phyloP scores from a whole-genome alignment of 2,888 invertebrate genomes.

The Nomada fabriciana region DNA sequence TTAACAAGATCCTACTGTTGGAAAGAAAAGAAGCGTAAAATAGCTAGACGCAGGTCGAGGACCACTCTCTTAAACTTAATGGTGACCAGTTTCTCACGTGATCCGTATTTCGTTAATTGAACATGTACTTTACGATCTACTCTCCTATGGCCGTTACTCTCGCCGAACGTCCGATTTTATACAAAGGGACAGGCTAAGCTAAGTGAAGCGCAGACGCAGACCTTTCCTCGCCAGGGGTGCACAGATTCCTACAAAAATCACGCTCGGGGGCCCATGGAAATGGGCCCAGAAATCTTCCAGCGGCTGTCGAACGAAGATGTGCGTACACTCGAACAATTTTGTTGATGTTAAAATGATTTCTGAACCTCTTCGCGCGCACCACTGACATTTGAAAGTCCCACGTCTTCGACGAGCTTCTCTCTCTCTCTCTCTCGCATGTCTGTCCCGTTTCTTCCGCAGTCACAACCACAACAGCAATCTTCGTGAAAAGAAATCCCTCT shows the following conservation, averaged over 20 bases:
- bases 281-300: background rate
- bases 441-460: background rate
- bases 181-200: constrained; percentile 39
- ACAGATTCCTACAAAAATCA: background rate
- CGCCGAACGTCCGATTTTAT: constrained; percentile 41
- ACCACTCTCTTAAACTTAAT: constrained; percentile 46
- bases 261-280: background rate
- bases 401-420: background rate
- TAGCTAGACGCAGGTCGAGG: too few species aligned
- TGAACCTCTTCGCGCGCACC: constrained; percentile 13
- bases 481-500: background rate
- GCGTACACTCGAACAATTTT: background rate
- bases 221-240: constrained; percentile 27
- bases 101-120: constrained; percentile 51
- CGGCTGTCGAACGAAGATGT: background rate
- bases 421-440: background rate
- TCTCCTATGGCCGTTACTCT: constrained; percentile 51
- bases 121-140: constrained; percentile 53
- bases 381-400: constrained; percentile 9
- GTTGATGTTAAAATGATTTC: too few species aligned
- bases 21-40: background rate
- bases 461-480: background rate
- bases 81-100: constrained; percentile 54
- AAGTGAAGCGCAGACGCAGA: constrained; percentile 20
- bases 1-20: background rate